phyloP scores from a whole-genome alignment of 2,888 invertebrate genomes.

The Ischnura elegans region DNA sequence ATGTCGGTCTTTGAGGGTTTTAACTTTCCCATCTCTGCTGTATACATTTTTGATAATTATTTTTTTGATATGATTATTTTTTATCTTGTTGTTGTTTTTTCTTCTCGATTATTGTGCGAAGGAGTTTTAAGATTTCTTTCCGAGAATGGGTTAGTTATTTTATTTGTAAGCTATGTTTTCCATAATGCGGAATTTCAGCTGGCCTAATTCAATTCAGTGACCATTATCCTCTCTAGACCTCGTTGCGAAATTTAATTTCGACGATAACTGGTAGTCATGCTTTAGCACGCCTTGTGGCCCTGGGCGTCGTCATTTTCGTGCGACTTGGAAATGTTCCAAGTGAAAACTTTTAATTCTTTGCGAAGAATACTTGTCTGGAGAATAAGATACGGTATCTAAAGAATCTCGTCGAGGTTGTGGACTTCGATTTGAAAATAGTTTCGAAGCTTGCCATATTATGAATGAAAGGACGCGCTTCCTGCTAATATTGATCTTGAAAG shows the following conservation, averaged over 20 bases:
- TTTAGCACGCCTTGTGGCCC: neutral
- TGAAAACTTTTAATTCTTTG: neutral
- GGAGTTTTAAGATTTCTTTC: no score
- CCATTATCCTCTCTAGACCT: neutral
- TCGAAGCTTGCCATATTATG: conserved; percentile 23
- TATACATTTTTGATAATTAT: no score
- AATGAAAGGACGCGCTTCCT: conserved; percentile 40
- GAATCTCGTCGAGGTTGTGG: conserved; percentile 15
- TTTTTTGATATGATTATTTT: no score
- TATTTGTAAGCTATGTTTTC: no score
- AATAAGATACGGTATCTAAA: conserved; percentile 43
- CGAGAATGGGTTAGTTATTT: no score
- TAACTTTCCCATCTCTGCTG: no score
- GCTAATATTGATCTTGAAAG: conserved; percentile 36
- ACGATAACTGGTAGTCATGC: neutral
- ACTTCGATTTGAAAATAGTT: neutral
- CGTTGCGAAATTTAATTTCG: neutral
- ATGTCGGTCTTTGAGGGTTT: no score
- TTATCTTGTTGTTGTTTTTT: no score
- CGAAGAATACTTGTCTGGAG: conserved; percentile 19
- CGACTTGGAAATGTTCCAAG: conserved; percentile 40
- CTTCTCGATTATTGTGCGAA: no score
- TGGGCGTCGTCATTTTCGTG: neutral
- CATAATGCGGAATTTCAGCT: no score
- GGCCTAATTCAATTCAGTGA: neutral